A percentile compares a stretch with the other conserved stretches of the same genome.
These are phyloP conservation scores for Lophura nycthemera DNA, from an alignment of 2,113 vertebrate genomes.

Conservation along the genomic window DNA sequence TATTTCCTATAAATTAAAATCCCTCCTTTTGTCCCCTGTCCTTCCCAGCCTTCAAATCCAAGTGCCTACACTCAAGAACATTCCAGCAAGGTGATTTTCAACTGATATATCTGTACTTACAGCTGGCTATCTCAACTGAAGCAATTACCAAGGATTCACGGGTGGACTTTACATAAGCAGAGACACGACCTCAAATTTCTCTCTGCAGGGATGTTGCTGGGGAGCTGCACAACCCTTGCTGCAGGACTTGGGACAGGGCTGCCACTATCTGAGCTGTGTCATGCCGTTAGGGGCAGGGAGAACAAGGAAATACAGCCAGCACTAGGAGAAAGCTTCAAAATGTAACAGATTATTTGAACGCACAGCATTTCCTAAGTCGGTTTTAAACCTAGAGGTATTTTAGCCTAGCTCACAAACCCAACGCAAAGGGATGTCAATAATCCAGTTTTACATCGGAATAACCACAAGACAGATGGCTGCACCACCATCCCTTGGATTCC, in stretches of 20 bases:
- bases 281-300: not conserved
- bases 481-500: not conserved
- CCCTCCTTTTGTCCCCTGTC: not conserved
- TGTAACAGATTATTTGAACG: not conserved
- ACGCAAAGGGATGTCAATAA: not conserved
- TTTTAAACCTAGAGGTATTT: not conserved
- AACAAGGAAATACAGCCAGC: not conserved
- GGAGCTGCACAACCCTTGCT: not conserved
- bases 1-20: not conserved
- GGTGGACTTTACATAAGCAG: not conserved
- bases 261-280: not conserved
- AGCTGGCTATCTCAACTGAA: not conserved
- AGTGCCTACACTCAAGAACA: not conserved
- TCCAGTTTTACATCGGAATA: not conserved
- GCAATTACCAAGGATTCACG: not conserved
- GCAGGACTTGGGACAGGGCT: not conserved
- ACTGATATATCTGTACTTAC: not conserved
- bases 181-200: accelerated
- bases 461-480: not conserved
- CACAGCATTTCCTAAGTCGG: not conserved
- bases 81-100: not conserved
- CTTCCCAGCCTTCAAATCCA: not conserved
- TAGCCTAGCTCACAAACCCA: not conserved
- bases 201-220: not conserved
- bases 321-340: not conserved